These are phyloP conservation scores for Halesus radiatus DNA, from an alignment of 1,140 invertebrate species.

Conservation along the genomic window DNA sequence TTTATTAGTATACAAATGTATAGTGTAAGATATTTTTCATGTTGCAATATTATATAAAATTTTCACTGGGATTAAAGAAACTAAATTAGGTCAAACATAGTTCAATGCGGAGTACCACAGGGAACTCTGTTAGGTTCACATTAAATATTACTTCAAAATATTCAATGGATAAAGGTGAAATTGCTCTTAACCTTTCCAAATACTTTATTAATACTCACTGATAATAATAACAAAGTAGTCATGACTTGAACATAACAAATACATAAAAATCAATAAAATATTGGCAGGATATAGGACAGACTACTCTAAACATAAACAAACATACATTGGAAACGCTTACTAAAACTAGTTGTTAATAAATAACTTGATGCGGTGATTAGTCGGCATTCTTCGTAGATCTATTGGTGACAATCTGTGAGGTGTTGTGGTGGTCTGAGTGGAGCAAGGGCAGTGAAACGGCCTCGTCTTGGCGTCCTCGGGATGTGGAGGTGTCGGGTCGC, in stretches of 20 bases:
- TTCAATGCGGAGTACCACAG: no score
- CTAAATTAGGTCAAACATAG: no score
- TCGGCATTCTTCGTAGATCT: conserved; percentile 6
- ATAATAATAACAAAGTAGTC: no score
- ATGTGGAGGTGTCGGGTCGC: not conserved
- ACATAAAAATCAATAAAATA: not conserved
- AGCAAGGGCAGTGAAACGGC: conserved; percentile 37
- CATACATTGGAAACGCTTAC: conserved; percentile 3
- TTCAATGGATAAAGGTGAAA: no score
- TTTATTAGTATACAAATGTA: no score
- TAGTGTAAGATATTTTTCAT: no score
- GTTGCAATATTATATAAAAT: no score
- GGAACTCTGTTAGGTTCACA: no score
- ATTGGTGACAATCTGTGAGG: conserved; percentile 18
- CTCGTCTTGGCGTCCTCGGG: conserved; percentile 6
- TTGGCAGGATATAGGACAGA: not conserved
- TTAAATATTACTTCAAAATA: no score
- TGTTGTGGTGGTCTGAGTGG: not conserved
- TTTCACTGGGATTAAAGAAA: no score
- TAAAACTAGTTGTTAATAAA: conserved; percentile 22
- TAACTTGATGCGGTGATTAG: not conserved
- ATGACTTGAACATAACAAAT: not conserved
- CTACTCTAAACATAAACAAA: not conserved
- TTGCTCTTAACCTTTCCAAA: no score
- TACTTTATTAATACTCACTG: no score